phyloP scores from a whole-genome alignment of 2,113 vertebrate species.

The Sapayoa aenigma region DNA sequence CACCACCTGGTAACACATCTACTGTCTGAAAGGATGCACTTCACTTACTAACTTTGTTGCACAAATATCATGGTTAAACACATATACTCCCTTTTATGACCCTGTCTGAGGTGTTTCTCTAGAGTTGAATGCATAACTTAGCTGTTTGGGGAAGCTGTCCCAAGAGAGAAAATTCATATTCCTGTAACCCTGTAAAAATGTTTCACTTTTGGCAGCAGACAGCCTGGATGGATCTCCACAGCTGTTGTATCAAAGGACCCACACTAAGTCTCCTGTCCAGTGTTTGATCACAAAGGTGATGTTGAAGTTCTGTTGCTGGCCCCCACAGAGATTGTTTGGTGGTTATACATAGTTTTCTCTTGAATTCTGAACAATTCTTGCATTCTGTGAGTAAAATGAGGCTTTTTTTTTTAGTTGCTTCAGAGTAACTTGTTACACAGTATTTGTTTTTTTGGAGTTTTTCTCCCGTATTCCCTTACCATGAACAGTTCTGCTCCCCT shows the following conservation, averaged over 20 bases:
- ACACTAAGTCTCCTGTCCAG: background rate
- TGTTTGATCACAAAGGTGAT: background rate
- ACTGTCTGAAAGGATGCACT: constrained; percentile 61
- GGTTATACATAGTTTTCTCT: background rate
- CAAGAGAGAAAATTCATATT: background rate
- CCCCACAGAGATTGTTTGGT: background rate
- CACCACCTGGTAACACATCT: constrained; percentile 51
- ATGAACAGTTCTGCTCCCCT: background rate
- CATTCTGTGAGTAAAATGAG: background rate
- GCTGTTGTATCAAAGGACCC: background rate
- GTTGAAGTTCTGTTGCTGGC: background rate
- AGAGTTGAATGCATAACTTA: constrained; percentile 15
- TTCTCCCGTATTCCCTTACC: background rate
- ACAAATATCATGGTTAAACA: background rate
- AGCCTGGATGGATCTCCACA: background rate
- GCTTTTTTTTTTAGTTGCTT: background rate
- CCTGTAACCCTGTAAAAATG: background rate
- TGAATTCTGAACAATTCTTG: background rate
- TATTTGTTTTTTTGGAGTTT: background rate
- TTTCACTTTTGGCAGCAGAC: background rate
- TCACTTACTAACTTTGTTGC: constrained; percentile 24
- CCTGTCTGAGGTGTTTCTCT: constrained; percentile 45
- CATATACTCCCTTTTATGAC: background rate
- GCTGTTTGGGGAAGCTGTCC: background rate
- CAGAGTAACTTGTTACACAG: background rate